A percentile compares a stretch with the other conserved stretches of the same genome.
Evolutionary conservation across 2,888 invertebrate species (phyloP).

Genomic region (Diarsia dahlii): DNA sequence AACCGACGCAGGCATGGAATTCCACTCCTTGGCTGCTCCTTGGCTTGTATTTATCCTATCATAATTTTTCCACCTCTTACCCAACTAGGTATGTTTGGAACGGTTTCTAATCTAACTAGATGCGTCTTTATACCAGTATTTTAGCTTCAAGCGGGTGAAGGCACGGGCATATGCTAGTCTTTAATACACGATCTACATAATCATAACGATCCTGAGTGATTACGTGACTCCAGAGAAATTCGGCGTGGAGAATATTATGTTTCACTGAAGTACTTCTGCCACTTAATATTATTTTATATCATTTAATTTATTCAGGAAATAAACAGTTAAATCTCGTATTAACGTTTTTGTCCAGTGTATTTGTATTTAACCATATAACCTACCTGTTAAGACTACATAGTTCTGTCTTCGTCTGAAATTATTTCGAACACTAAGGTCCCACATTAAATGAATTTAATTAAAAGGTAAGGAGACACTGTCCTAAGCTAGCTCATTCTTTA

Average conservation of each 20-base stretch:
- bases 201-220: not conserved
- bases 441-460: conserved; percentile 59
- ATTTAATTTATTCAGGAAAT: too few relatives aligned
- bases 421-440: conserved; percentile 21
- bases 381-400: not conserved
- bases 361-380: not conserved
- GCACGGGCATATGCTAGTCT: not conserved
- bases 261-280: not conserved
- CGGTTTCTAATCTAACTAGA: too few relatives aligned
- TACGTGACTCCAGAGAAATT: not conserved
- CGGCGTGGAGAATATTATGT: not conserved
- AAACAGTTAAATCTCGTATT: too few relatives aligned
- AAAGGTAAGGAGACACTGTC: conserved; percentile 51
- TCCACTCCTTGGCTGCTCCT: too few relatives aligned
- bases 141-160: too few relatives aligned
- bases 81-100: too few relatives aligned
- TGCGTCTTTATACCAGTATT: too few relatives aligned
- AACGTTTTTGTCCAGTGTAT: too few relatives aligned
- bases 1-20: too few relatives aligned
- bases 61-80: too few relatives aligned
- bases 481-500: conserved; percentile 41
- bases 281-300: not conserved
- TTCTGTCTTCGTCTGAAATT: conserved; percentile 10
- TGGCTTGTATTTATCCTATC: too few relatives aligned
- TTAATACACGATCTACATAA: not conserved